A percentile compares a stretch with the other conserved stretches of the same genome.
Evolutionary conservation across 2,113 vertebrate species (phyloP).

Genomic region (Calidris pygmaea): DNA sequence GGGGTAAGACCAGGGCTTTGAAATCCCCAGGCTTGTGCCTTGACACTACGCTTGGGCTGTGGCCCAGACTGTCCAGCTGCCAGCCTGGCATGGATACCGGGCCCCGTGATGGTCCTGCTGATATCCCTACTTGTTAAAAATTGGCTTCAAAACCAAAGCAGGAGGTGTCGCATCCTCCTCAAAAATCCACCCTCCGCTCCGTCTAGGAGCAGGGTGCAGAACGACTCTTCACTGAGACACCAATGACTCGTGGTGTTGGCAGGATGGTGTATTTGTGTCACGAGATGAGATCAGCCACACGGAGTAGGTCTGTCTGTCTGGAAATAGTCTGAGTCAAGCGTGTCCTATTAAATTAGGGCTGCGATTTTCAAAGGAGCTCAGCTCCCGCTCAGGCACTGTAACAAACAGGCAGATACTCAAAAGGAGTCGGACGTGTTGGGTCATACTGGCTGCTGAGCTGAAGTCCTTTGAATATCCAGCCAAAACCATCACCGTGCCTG

Average conservation of each 20-base stretch:
- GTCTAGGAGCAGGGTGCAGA: not conserved
- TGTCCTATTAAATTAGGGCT: conserved; percentile 49
- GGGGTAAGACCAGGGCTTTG: not conserved
- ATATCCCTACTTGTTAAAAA: not conserved
- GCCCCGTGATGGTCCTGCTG: not conserved
- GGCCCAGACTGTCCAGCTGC: conserved; percentile 14
- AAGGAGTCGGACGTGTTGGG: not conserved
- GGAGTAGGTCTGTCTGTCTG: conserved; percentile 25
- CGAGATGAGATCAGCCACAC: conserved; percentile 40
- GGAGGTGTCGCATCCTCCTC: not conserved
- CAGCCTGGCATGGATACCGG: not conserved
- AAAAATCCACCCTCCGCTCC: not conserved
- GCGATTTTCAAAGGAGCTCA: conserved; percentile 33
- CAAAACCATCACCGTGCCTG: not conserved
- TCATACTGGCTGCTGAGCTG: conserved; percentile 7
- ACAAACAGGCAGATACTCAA: not conserved
- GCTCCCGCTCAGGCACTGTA: conserved; percentile 2
- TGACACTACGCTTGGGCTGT: not conserved
- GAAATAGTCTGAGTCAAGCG: conserved; percentile 27
- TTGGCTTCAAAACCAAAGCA: not conserved
- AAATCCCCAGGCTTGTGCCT: conserved; percentile 19
- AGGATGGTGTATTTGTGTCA: conserved; percentile 11
- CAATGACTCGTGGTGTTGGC: not conserved
- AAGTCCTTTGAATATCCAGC: conserved; percentile 48
- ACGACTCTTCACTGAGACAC: not conserved